Base-by-base conservation (phyloP, 2,888 invertebrate species). In the Habroteleia sp. region DNA sequence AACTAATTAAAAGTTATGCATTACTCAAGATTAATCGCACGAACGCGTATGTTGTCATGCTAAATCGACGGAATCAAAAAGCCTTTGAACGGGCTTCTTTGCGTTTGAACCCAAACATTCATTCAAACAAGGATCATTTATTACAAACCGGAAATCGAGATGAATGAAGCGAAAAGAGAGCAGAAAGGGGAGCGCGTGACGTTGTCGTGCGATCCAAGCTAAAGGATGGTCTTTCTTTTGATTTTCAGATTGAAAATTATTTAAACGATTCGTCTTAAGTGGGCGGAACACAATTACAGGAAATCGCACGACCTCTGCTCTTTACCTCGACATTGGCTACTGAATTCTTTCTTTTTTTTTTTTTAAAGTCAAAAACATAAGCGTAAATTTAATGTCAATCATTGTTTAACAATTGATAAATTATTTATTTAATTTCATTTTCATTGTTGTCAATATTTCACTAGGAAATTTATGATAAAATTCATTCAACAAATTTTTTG, bases 301-400 rank as follows among this genome's bases (percentile, higher is more conserved):
- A 87, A 87, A 83, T 85, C 83, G 74, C 85, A 83, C 79, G 85
- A 85, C 84, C 84, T 85, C 81, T 83, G 79, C 69, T 77, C 76
- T 76, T 65, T 66, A 74, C 63, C 66, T 74, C 74, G 62, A 46
- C 60, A 65, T 66, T 66, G 33, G 7, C 33, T 42, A 27, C 20
- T 50, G 11, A 20, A 20, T 6, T 35, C 25, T 42, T 35, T 60
- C 29, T 23, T 31, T 8, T 46, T 23, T 50, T 42, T 41, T 35
- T n/a, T n/a, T n/a, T n/a, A n/a, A n/a, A n/a, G n/a, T n/a, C n/a
- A n/a, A n/a, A n/a, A n/a, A n/a, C n/a, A n/a, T n/a, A n/a, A n/a
- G n/a, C n/a, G n/a, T n/a, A n/a, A n/a, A n/a, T 23, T 54, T 10
- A 25, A 17, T 8, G 20, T 20, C 2, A 20, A n/a, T n/a, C n/a